Conservation (phyloP, 2,113 vertebrate species). For the Passer domesticus region DNA sequence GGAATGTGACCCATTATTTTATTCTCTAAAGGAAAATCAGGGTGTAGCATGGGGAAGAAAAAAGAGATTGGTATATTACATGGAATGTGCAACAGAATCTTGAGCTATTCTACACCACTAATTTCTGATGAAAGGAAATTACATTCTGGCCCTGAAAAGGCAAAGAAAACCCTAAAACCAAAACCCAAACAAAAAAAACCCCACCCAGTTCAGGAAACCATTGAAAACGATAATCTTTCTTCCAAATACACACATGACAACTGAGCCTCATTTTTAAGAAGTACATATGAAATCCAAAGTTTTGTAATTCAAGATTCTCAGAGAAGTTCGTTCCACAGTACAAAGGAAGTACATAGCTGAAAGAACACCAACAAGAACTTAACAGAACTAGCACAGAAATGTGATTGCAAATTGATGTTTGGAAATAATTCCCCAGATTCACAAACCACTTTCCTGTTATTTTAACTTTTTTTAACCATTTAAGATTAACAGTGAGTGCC, state of each 20-base stretch:
- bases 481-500: background rate
- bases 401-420: background rate
- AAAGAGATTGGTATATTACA: background rate
- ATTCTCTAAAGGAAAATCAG: background rate
- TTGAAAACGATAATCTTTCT: background rate
- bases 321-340: background rate
- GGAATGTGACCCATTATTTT: background rate
- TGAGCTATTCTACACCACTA: background rate
- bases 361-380: background rate
- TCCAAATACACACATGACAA: background rate
- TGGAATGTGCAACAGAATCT: background rate
- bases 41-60: background rate
- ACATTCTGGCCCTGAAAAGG: slow-evolving; percentile 10
- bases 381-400: background rate
- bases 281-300: background rate
- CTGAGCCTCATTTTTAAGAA: background rate
- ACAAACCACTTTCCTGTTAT: background rate
- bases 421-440: background rate
- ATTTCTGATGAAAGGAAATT: slow-evolving; percentile 40
- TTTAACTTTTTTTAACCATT: background rate
- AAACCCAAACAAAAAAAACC: background rate
- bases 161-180: background rate
- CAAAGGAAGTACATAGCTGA: background rate
- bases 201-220: background rate
- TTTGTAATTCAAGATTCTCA: background rate